phyloP scores from a whole-genome alignment of 2,113 vertebrate genomes.

The Otolemur garnettii region DNA sequence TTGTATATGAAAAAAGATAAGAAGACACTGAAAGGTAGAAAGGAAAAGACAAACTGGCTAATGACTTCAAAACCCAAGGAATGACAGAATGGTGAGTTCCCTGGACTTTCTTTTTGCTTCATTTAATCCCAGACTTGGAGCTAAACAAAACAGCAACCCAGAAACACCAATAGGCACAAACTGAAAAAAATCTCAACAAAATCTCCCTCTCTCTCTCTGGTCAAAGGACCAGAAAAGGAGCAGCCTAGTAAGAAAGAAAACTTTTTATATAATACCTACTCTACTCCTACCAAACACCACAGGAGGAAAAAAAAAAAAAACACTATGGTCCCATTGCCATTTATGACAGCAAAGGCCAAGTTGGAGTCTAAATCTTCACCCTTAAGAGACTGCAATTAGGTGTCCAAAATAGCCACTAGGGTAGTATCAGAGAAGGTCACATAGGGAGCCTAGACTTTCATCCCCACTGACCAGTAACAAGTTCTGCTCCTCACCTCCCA shows the following conservation, averaged over 20 bases:
- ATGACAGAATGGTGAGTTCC: not conserved
- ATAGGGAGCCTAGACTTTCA: not conserved
- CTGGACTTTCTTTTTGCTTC: not conserved
- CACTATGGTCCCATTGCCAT: not conserved
- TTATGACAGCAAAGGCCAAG: not conserved
- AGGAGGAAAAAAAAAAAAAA: not conserved
- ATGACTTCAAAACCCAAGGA: not conserved
- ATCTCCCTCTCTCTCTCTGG: not conserved
- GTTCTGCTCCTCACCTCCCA: not conserved
- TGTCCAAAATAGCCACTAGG: not conserved
- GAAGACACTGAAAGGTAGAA: not conserved
- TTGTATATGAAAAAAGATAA: not conserved
- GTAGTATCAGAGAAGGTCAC: not conserved
- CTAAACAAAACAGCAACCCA: constrained; percentile 5
- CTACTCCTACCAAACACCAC: not conserved
- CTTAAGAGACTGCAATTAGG: not conserved
- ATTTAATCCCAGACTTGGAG: not conserved
- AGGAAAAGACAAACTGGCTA: not conserved
- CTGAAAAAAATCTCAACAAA: not conserved
- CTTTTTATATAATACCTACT: not conserved
- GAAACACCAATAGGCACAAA: not conserved
- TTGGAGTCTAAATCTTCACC: not conserved
- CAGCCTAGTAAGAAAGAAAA: not conserved
- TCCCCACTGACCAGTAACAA: not conserved
- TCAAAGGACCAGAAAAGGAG: not conserved